Evolutionary conservation across 2,113 vertebrate species (phyloP), one percentile per base, ranked within the genome.

Genomic region (Thamnaconus septentrionalis): DNA sequence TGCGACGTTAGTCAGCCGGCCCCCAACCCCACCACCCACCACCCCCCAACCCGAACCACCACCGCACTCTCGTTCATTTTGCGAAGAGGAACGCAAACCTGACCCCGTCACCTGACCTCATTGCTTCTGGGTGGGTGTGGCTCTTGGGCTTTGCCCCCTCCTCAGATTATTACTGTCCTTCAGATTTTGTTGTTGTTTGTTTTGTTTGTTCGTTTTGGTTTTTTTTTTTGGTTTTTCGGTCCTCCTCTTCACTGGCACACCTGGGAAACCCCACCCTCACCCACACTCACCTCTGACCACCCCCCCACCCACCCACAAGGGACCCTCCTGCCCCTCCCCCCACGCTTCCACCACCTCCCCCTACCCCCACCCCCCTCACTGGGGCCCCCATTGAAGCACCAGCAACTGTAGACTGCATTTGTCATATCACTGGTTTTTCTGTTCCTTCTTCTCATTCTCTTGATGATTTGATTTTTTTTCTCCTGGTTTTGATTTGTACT

Each of bases 361-460:
- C 10, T 54, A 47, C 54, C 18, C 18, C 59, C 69, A 31, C 5
- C 12, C 8, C 45, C 69, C 69, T 50, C 48, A 64, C 81, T 81
- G 79, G 61, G 78, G 80, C 86, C 66, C 82, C 84, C 85, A 90
- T 91, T 51, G 60, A 86, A 91, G 86, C 91, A 92, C 92, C 91
- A 92, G 91, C 91, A 91, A 90, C 66, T 84, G 88, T 90, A 90
- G 84, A 91, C 85, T 87, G 88, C 91, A 92, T 93, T 88, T 90
- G 90, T 92, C 91, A 92, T 90, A 86, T 90, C 92, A 92, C 91
- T 91, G 90, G 91, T 88, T 75, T 31, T 79, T 89, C 84, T 87
- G 78, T 70, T 82, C 52, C 75, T 84, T 83, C 79, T 81, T 79
- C 69, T 81, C 67, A 73, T 83, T 79, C 82, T 84, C 73, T 45